phyloP scores from a whole-genome alignment of 2,888 invertebrate species.

The Cosmorhoe ocellata region DNA sequence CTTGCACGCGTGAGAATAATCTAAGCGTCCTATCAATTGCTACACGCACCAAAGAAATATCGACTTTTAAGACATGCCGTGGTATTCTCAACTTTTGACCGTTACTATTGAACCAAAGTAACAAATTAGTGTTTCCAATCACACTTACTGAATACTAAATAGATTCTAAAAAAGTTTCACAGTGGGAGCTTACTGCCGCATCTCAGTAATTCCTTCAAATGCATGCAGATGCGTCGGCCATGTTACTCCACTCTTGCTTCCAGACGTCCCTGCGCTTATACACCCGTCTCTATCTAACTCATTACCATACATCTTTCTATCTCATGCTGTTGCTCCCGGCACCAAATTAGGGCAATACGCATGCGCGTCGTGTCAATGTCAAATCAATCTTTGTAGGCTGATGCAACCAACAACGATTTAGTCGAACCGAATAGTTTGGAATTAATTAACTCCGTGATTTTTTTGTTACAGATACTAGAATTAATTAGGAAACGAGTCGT shows the following conservation, averaged over 20 bases:
- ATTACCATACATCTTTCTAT: constrained; percentile 42
- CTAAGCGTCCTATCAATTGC: constrained; percentile 26
- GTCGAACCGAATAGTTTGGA: constrained; percentile 27
- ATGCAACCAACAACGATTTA: constrained; percentile 65
- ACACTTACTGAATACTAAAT: constrained; percentile 24
- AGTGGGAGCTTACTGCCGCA: constrained; percentile 42
- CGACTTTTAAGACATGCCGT: constrained; percentile 20
- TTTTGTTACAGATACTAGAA: constrained; percentile 52
- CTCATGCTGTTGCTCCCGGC: constrained; percentile 52
- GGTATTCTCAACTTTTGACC: constrained; percentile 24
- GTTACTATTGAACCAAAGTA: constrained; percentile 4
- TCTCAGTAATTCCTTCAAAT: constrained; percentile 50
- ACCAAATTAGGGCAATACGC: constrained; percentile 77
- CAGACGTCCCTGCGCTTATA: constrained; percentile 46
- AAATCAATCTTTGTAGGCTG: constrained; percentile 80
- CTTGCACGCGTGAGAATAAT: constrained; percentile 33
- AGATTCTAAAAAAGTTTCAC: constrained; percentile 36
- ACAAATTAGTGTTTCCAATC: constrained; percentile 1
- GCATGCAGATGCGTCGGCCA: constrained; percentile 78
- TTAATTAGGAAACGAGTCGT: constrained; percentile 32
- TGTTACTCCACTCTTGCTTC: constrained; percentile 60
- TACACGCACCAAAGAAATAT: constrained; percentile 23
- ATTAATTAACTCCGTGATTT: constrained; percentile 44
- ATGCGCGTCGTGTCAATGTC: constrained; percentile 80
- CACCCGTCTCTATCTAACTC: constrained; percentile 49